Conservation (phyloP, 2,113 vertebrate species). For the Oryzias celebensis region DNA sequence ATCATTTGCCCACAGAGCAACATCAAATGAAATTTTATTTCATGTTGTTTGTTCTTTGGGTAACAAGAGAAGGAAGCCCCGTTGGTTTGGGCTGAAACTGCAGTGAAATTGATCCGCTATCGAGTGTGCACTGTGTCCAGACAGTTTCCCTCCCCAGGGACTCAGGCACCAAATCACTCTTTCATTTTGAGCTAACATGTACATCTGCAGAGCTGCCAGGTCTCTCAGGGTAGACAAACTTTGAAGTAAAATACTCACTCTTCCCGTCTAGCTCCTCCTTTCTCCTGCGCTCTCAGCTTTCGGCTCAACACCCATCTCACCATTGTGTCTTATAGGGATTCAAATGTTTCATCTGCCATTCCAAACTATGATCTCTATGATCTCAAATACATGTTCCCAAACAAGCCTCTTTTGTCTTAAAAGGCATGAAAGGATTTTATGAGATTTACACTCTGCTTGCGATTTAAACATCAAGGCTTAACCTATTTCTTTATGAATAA, state of each 20-base stretch:
- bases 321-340: constrained; percentile 34
- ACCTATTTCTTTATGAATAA: constrained; percentile 75
- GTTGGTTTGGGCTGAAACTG: constrained; percentile 51
- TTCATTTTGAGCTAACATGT: constrained; percentile 49
- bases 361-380: constrained; percentile 59
- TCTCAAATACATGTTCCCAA: constrained; percentile 59
- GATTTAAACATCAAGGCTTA: constrained; percentile 78
- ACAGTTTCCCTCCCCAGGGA: constrained; percentile 47
- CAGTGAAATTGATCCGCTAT: constrained; percentile 67
- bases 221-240: constrained; percentile 30
- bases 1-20: constrained; percentile 57
- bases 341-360: constrained; percentile 37
- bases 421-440: constrained; percentile 70
- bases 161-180: constrained; percentile 49
- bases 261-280: constrained; percentile 9
- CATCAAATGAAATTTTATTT: constrained; percentile 64
- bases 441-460: constrained; percentile 68
- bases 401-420: constrained; percentile 66
- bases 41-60: constrained; percentile 50
- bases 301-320: constrained; percentile 22
- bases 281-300: constrained; percentile 13
- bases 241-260: constrained; percentile 39
- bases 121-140: constrained; percentile 55
- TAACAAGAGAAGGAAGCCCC: constrained; percentile 40
- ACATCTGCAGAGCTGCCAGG: constrained; percentile 23